Conservation (phyloP, 2,113 vertebrate species). For the Lophura nycthemera region DNA sequence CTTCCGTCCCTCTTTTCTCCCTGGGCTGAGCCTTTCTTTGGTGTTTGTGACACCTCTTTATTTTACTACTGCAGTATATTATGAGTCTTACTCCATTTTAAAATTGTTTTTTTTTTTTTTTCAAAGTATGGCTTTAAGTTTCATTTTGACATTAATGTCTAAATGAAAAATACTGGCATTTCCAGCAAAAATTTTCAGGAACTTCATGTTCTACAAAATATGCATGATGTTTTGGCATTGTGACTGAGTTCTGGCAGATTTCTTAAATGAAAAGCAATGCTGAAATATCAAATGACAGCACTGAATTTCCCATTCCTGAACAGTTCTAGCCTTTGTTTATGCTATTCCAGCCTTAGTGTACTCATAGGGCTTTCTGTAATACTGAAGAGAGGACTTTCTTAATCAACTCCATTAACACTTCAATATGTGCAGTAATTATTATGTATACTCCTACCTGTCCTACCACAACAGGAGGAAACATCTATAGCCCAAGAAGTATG, state of each 20-base stretch:
- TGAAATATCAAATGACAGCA: neutral
- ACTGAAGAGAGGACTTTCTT: neutral
- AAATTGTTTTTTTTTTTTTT: neutral
- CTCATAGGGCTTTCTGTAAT: neutral
- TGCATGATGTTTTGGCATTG: neutral
- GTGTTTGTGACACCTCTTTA: neutral
- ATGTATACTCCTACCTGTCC: neutral
- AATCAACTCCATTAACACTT: neutral
- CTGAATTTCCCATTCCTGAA: neutral
- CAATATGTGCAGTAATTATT: neutral
- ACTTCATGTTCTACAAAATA: neutral
- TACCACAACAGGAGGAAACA: neutral
- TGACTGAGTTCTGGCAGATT: neutral
- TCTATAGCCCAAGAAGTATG: neutral
- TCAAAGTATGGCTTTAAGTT: neutral
- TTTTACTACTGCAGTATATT: neutral
- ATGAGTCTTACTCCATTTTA: neutral
- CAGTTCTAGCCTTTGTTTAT: neutral
- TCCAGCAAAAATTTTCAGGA: neutral
- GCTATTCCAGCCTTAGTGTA: neutral
- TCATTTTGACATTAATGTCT: neutral
- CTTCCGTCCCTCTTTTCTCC: neutral
- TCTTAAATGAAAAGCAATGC: neutral
- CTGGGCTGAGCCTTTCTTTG: neutral
- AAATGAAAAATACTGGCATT: neutral